Evolutionary conservation across 2,888 invertebrate species (phyloP), one percentile per base, ranked within the genome.

Genomic region (Hirtodrosophila histrioides): DNA sequence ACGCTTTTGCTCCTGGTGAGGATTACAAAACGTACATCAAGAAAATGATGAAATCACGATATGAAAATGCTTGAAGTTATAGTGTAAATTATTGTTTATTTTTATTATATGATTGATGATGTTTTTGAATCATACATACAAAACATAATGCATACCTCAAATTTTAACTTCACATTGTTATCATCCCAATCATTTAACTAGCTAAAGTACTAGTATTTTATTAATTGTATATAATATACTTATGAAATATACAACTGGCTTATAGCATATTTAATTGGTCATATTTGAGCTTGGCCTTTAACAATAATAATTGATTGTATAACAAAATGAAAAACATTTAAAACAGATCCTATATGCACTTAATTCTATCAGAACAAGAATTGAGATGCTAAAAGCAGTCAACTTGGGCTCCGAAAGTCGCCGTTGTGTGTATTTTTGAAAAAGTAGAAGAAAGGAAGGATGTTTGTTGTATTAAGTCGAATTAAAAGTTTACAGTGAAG

Each of bases 1-100:
- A 80, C 17, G 55, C 78, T 3, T 86, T 91, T 65, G 86, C 83
- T 6, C 90, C 91, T 24, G 90, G 91, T 2, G 91, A 90, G 68
- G 92, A 92, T 76, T 92, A 92, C 57, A 92, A 92, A 76, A 89
- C 91, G 0, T 92, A 92, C 61, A 92, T 92, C 12, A 92, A 92
- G 72, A 90, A 91, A 65, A 92, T 92, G 92, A 92, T 92, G 92
- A 92, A 92, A 69, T 87, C 90, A 27, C 90, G 92, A 46, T 92
- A 92, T 71, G 92, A 92, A 31, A 90, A 90, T 62, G 91, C 89
- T 6, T 91, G 79, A 61, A 53, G 55, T 53, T 45, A 17, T 35
- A 17, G 51, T 27, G 23, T 45, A 17, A 17, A 17, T 63, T 45
- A 39, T 44, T 5, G 4, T 50, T 17, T 17, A 17, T 45, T 12